These are phyloP conservation scores for Buceros bicornis DNA, from an alignment of 2,797 vertebrate species.

Conservation along the genomic window DNA sequence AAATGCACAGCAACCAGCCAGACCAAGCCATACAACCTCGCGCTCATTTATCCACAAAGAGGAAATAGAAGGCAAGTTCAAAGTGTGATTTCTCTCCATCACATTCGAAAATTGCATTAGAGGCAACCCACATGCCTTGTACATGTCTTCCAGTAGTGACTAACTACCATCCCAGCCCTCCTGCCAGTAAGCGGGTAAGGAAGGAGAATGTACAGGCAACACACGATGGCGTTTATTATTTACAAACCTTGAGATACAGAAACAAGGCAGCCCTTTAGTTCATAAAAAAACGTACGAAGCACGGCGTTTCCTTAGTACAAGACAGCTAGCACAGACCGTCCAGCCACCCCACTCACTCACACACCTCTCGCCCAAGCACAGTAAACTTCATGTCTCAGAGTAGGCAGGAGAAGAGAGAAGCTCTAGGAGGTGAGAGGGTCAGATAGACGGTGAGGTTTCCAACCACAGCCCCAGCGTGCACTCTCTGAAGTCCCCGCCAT, in stretches of 20 bases:
- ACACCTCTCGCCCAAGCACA: background rate
- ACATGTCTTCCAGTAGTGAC: background rate
- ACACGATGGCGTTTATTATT: slow-evolving; percentile 86
- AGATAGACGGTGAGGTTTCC: background rate
- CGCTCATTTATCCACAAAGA: background rate
- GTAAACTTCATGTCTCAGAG: background rate
- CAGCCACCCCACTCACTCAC: background rate
- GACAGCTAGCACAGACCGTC: background rate
- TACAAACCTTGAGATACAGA: slow-evolving; percentile 82
- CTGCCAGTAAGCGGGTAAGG: background rate
- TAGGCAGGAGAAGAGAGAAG: slow-evolving; percentile 37
- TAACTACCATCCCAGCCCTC: slow-evolving; percentile 17
- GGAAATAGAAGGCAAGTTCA: background rate
- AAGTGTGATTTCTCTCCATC: background rate
- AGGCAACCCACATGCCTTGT: slow-evolving; percentile 16
- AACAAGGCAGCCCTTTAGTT: slow-evolving; percentile 93
- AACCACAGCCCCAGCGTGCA: background rate
- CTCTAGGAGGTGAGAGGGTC: background rate
- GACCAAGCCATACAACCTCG: background rate
- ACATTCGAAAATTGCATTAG: background rate
- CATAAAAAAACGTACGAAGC: slow-evolving; percentile 83
- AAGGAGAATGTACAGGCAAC: slow-evolving; percentile 83
- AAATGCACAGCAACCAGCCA: background rate
- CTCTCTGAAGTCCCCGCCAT: background rate
- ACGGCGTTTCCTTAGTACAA: slow-evolving; percentile 37